Base-by-base conservation (phyloP, 1,140 invertebrate genomes). In the Diabrotica virgifera region DNA sequence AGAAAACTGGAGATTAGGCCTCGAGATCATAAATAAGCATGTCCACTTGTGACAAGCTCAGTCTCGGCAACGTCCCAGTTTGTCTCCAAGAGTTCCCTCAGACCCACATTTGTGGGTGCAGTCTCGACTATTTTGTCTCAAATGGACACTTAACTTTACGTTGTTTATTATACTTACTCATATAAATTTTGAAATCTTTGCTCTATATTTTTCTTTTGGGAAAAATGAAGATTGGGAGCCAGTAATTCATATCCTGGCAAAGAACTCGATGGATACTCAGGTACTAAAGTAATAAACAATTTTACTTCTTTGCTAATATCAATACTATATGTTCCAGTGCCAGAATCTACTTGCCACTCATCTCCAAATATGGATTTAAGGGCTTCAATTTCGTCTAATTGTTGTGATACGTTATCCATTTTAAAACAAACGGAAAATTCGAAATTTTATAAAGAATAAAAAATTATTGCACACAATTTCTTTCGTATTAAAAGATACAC, bases 311-410 rank as follows among this genome's bases (percentile, higher is more conserved):
- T 80, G 13, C 69, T 75, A n/a, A 89, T 78, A 60, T 75, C 79
- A n/a, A 88, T 83, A 71, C 81, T 84, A 71, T 84, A 90, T 0
- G 81, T 79, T 69, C 80, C 79, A 38, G 81, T 78, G 11, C 76
- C 78, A 65, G 81, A 82, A 77, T 86, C 84, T 66, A 90, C 81
- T 62, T 81, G 79, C 85, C 87, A 92, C 69, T 92, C 88, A 54
- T 85, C 79, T 5, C 83, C 86, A 76, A 92, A 93, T 61, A 93
- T 93, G n/a, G 90, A 85, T 64, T 80, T 80, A 9, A 93, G 77
- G 2, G 86, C 87, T 80, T 92, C 88, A 46, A 92, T 81, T 82
- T 93, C 91, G 71, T 93, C 90, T 11, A 56, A 62, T 70, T 78
- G 76, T 64, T 69, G 61, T 11, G 51, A 8, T 46, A 72, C 37